Percentiles rank a stretch among this genome's conserved stretches.
These are phyloP conservation scores for Craseonycteris thonglongyai DNA, from an alignment of 2,113 vertebrate genomes.

Conservation along the genomic window DNA sequence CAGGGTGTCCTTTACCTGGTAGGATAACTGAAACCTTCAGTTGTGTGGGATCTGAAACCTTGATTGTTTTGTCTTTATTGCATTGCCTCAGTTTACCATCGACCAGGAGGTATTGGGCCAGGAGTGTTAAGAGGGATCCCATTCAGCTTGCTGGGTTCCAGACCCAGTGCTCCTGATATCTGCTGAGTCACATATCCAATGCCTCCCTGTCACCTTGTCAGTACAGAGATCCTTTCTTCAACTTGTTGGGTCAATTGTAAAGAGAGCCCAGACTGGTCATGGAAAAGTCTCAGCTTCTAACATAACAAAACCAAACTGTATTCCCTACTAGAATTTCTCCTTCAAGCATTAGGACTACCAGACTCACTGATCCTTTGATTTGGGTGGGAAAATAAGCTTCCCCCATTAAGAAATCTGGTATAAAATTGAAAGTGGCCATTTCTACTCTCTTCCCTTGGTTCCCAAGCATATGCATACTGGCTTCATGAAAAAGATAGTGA, in stretches of 20 bases:
- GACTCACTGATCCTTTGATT: neutral
- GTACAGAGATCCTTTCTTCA: neutral
- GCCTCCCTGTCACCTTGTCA: neutral
- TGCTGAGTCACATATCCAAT: rapidly evolving
- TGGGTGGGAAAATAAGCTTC: neutral
- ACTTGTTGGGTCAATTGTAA: neutral
- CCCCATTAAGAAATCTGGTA: neutral
- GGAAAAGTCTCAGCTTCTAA: neutral
- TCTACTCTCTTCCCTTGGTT: neutral
- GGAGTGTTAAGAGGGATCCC: neutral
- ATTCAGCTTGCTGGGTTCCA: neutral
- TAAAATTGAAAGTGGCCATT: neutral
- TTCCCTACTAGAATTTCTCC: neutral
- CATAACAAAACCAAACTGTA: neutral
- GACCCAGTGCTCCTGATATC: neutral
- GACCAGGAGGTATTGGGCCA: neutral
- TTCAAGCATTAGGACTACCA: neutral
- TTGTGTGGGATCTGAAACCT: neutral
- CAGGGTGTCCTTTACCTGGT: neutral
- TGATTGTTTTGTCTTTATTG: neutral
- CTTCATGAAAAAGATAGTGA: neutral
- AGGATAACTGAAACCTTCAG: neutral
- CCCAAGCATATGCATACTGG: neutral
- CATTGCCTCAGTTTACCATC: neutral
- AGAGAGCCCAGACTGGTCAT: neutral